Evolutionary conservation across 2,888 invertebrate genomes (phyloP).

Genomic region (Leucoma salicis): DNA sequence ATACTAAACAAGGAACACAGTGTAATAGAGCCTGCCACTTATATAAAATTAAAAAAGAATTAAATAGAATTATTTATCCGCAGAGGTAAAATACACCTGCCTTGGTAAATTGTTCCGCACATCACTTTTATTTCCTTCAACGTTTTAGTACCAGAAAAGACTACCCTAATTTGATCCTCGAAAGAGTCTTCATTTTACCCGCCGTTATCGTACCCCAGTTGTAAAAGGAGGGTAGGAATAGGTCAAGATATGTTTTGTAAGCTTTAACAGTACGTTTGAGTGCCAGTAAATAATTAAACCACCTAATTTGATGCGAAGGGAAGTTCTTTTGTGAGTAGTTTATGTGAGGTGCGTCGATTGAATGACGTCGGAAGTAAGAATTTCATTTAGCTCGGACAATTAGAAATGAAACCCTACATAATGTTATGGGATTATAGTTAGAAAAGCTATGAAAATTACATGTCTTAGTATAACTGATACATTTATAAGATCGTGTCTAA

Average conservation of each 20-base stretch:
- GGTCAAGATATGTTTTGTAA: slow-evolving; percentile 55
- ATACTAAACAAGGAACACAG: too few relatives aligned
- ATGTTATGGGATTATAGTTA: too few relatives aligned
- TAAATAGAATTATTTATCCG: slow-evolving; percentile 54
- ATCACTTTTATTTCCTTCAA: slow-evolving; percentile 69
- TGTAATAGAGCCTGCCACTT: slow-evolving; percentile 17
- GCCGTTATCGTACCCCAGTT: slow-evolving; percentile 27
- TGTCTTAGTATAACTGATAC: too few relatives aligned
- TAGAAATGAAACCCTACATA: too few relatives aligned
- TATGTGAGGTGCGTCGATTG: slow-evolving; percentile 64
- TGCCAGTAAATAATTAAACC: slow-evolving; percentile 78
- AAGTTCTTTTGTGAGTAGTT: slow-evolving; percentile 58
- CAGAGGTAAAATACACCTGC: slow-evolving; percentile 69
- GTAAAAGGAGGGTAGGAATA: slow-evolving; percentile 41
- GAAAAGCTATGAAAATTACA: too few relatives aligned
- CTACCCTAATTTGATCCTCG: slow-evolving; percentile 61
- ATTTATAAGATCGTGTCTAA: too few relatives aligned
- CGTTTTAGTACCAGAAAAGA: slow-evolving; percentile 64
- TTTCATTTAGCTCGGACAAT: slow-evolving; percentile 15
- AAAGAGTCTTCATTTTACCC: slow-evolving; percentile 41
- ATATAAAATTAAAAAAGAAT: slow-evolving; percentile 46
- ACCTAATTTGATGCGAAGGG: slow-evolving; percentile 77
- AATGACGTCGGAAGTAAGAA: slow-evolving; percentile 41
- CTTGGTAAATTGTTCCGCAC: slow-evolving; percentile 47
- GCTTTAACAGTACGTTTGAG: slow-evolving; percentile 68